A percentile compares a stretch with the other conserved stretches of the same genome.
Evolutionary conservation across 2,888 invertebrate genomes (phyloP).

Genomic region (Epinotia bilunana): DNA sequence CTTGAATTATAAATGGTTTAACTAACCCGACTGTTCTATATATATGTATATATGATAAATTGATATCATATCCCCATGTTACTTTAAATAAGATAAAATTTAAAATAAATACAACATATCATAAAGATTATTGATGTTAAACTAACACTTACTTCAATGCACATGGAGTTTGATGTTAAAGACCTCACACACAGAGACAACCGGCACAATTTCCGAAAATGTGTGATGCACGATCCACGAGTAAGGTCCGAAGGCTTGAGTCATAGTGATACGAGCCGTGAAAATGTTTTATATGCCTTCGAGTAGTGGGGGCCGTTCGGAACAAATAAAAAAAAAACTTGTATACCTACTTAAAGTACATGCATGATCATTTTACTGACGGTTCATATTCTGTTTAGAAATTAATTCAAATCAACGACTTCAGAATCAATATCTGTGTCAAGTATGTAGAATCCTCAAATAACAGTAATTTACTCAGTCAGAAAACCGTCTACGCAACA

Average conservation of each 20-base stretch:
- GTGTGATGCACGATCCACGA: conserved; percentile 15
- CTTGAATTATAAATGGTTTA: too few species aligned
- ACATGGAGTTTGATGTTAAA: conserved; percentile 12
- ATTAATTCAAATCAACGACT: not conserved
- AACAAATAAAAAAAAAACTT: not conserved
- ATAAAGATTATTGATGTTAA: not conserved
- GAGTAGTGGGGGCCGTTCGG: conserved; percentile 17
- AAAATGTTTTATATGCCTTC: conserved; percentile 26
- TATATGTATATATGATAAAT: too few species aligned
- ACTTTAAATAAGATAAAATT: too few species aligned
- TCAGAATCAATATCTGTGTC: not conserved
- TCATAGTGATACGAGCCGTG: conserved; percentile 15
- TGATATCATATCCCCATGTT: too few species aligned
- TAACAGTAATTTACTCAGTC: not conserved
- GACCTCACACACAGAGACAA: conserved; percentile 19
- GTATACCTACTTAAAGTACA: not conserved
- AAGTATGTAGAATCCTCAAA: not conserved
- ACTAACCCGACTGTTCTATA: too few species aligned
- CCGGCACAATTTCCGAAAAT: conserved; percentile 1
- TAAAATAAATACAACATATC: too few species aligned
- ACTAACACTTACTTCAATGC: conserved; percentile 34
- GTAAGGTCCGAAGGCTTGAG: conserved; percentile 17
- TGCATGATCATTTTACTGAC: not conserved
- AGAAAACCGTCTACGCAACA: not conserved
- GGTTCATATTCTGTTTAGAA: not conserved